Evolutionary conservation across 2,888 invertebrate species (phyloP).

Genomic region (Meandrusa payeni): DNA sequence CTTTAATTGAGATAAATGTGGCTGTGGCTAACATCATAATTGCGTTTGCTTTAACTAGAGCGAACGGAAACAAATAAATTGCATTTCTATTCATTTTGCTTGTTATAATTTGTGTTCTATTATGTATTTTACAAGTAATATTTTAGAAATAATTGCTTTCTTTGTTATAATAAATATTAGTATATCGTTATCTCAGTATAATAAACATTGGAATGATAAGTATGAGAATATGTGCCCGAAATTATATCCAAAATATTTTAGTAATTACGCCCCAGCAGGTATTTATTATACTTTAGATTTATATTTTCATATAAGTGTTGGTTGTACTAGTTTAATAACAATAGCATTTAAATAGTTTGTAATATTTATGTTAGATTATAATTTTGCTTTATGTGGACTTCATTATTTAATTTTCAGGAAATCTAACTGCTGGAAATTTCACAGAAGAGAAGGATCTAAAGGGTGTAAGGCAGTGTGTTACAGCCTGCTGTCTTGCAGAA

Average conservation of each 20-base stretch:
- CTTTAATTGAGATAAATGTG: conserved; percentile 38
- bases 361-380: too few species aligned
- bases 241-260: conserved; percentile 77
- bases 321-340: too few species aligned
- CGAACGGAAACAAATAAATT: conserved; percentile 21
- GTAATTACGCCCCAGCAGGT: conserved; percentile 79
- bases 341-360: too few species aligned
- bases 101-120: conserved; percentile 2
- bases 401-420: conserved; percentile 67
- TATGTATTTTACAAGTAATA: conserved; percentile 25
- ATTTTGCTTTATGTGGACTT: too few species aligned
- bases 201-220: conserved; percentile 70
- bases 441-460: conserved; percentile 75
- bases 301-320: too few species aligned
- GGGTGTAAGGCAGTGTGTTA: conserved; percentile 83
- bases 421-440: conserved; percentile 81
- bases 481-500: conserved; percentile 83
- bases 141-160: conserved; percentile 40
- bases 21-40: conserved; percentile 15
- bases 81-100: too few species aligned
- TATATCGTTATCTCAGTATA: conserved; percentile 56
- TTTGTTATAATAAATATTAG: conserved; percentile 47
- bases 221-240: conserved; percentile 78
- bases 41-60: conserved; percentile 12
- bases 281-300: conserved; percentile 30